Base-by-base conservation (phyloP, 1,140 invertebrate genomes). In the Trichonephila clavipes region DNA sequence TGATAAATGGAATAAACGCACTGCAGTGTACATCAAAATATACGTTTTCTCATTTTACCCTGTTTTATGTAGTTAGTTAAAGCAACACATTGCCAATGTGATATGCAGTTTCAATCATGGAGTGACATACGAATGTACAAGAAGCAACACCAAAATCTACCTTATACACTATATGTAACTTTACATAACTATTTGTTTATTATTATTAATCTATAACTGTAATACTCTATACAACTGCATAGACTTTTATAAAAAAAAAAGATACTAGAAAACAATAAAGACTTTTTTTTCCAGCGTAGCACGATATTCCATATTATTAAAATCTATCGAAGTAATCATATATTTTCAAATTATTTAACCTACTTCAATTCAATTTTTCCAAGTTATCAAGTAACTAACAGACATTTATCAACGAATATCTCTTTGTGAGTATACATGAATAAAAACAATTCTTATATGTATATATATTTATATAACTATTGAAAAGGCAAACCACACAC, bases 51-150 rank as follows among this genome's bases (percentile, higher is more conserved):
- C 51, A 61, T 85, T 64, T 64, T 92, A 92, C 81, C 90, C 81
- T 92, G 90, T 92, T 92, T n/a, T 85, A 85, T 92, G 24, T 69
- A 88, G 61, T 92, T 92, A 81, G 90, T 85, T 62, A 92, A 92
- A 83, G 90, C 81, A 83, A 92, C 90, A 92, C 77, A 92, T 92
- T 62, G 62, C 90, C 90, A 92, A 85, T 92, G 61, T 92, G 90
- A 92, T 92, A 92, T 92, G 90, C 90, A 92, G 61, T 92, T 92
- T 62, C 82, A 92, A 83, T 92, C 58, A 92, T 44, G 24, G n/a
- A 85, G 82, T 59, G 81, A 59, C 81, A 92, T 44, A 90, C 44
- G 28, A 83, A 66, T 85, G 28, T 83, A 92, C 90, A 66, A 85
- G 81, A 59, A 85, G 61, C n/a, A 58, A 92, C 90, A 92, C 40